Base-by-base conservation (phyloP, 2,888 invertebrate species). In the Euzophera pinguis region DNA sequence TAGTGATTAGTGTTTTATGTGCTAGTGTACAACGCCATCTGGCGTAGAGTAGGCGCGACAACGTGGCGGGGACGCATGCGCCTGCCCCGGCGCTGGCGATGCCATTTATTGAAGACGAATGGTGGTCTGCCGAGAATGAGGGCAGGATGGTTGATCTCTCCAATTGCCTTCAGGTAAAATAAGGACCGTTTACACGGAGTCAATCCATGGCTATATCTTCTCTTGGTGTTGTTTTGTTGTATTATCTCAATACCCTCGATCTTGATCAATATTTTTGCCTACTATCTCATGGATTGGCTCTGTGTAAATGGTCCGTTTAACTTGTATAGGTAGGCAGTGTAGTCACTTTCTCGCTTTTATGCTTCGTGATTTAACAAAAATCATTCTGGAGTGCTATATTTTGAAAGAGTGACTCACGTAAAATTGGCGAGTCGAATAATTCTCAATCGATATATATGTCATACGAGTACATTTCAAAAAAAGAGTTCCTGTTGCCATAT, bases 101-200 rank as follows among this genome's bases (percentile, higher is more conserved):
- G 97, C 97, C 97, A 92, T 97, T 97, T 93, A 97, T 97, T 91
- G 97, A 97, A 92, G 97, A 97, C 93, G 97, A 97, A 85, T 93
- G 97, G 83, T 97, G 97, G 97, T 96, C 97, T 92, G 96, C 96
- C 78, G 97, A 97, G 92, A 97, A 96, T 91, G 97, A 97, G 91
- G 96, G 96, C 85, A 97, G 96, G 88, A 96, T 97, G 94, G 96
- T 97, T 76, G 97, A 97, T 83, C 92, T 97, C 79, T 95, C 96
- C 70, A 94, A 95, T 84, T 97, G 97, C 91, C 93, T 97, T 76
- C 95, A 95, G 93, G 97, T 96, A 71, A 70, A 53, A 43, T 22
- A 50, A 39, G 39, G 39, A 16, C 39, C 16, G 10, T 39, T 39
- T 45, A 32, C 14, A 45, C 12, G 13, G 27, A 45, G 12, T n/a